Conservation (phyloP, 2,888 invertebrate genomes). For the Pyrocoelia pectoralis region DNA sequence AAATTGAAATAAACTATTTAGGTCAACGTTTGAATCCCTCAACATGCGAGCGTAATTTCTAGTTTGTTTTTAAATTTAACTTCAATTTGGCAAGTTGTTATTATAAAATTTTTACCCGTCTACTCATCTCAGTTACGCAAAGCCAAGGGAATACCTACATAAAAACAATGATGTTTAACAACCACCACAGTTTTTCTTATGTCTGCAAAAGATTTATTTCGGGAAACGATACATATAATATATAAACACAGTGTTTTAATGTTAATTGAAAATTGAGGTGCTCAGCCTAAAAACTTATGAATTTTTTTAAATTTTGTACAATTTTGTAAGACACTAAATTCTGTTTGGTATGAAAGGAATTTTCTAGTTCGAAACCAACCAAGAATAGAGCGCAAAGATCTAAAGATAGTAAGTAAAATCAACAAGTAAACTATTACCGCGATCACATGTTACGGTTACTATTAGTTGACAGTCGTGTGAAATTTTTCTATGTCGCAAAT, state of each 20-base stretch:
- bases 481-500: neutral
- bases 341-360: neutral
- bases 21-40: neutral
- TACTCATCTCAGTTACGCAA: neutral
- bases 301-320: too few species aligned
- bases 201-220: neutral
- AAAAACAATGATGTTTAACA: conserved; percentile 1
- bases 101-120: neutral
- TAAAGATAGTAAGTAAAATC: conserved; percentile 4
- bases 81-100: neutral
- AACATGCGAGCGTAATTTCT: neutral
- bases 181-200: neutral
- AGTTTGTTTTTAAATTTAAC: neutral
- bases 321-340: too few species aligned
- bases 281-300: too few species aligned
- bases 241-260: neutral
- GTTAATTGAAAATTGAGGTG: too few species aligned
- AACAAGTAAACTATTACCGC: conserved; percentile 4
- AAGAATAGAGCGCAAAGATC: neutral
- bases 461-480: neutral
- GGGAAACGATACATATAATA: neutral
- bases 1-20: neutral
- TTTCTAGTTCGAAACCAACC: neutral
- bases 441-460: neutral
- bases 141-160: neutral